These are phyloP conservation scores for Agrochola circellaris DNA, from an alignment of 2,888 invertebrate genomes.

Conservation along the genomic window DNA sequence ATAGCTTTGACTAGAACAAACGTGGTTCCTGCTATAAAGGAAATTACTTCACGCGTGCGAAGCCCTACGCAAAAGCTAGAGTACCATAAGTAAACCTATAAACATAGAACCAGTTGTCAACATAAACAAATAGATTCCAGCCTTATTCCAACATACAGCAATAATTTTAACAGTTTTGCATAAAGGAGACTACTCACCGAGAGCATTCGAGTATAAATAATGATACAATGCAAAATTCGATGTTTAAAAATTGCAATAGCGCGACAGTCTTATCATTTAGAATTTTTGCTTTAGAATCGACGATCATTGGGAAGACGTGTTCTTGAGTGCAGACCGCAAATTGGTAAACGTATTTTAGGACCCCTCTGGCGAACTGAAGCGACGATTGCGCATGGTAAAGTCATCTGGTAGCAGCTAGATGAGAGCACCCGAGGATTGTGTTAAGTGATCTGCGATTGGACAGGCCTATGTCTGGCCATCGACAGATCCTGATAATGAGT, in stretches of 20 bases:
- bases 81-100: slow-evolving; percentile 30
- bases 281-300: too few relatives aligned
- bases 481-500: neutral
- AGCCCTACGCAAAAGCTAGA: slow-evolving; percentile 7
- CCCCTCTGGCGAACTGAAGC: neutral
- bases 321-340: too few relatives aligned
- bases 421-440: neutral
- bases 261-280: neutral
- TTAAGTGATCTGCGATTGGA: neutral
- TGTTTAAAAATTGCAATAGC: neutral
- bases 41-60: slow-evolving; percentile 20
- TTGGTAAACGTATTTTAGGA: neutral
- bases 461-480: neutral
- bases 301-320: neutral
- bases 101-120: slow-evolving; percentile 30
- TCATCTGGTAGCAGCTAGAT: neutral
- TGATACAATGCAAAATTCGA: neutral
- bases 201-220: neutral
- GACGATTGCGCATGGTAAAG: too few relatives aligned
- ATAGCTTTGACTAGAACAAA: neutral
- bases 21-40: neutral
- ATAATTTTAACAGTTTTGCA: slow-evolving; percentile 39
- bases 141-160: slow-evolving; percentile 21
- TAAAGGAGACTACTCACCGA: slow-evolving; percentile 27
- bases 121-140: slow-evolving; percentile 45